Conservation (phyloP, 2,113 vertebrate species). For the Heterocephalus glaber region DNA sequence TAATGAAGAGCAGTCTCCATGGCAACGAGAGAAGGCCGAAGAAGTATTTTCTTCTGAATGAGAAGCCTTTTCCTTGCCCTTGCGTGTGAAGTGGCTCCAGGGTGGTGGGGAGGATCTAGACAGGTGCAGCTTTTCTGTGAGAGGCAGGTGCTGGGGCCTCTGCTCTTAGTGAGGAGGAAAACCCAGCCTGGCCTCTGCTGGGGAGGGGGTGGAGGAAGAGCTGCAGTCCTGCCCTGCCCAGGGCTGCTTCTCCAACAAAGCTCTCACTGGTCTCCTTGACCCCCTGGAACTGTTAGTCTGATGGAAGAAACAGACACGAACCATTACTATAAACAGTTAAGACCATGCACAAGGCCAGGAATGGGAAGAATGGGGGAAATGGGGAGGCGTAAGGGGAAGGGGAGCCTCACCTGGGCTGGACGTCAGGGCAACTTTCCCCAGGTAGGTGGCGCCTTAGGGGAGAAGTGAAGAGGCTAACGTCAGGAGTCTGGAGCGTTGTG, state of each 20-base stretch:
- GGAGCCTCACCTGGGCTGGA: neutral
- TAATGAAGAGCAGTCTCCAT: constrained; percentile 57
- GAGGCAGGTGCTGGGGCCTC: neutral
- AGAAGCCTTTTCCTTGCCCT: neutral
- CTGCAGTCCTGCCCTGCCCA: neutral
- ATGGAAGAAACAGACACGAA: neutral
- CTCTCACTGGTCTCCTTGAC: neutral
- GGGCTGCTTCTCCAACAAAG: neutral
- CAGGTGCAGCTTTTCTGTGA: neutral
- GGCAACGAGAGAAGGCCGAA: constrained; percentile 31
- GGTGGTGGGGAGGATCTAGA: neutral
- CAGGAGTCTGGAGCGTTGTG: neutral
- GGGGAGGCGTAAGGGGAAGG: fast-evolving
- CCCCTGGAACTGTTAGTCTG: neutral
- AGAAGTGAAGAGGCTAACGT: neutral
- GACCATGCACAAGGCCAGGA: neutral
- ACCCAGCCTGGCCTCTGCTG: neutral
- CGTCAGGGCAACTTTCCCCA: neutral
- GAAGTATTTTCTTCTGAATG: constrained; percentile 56
- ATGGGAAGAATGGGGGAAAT: fast-evolving
- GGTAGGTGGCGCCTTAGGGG: neutral
- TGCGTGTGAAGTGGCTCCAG: neutral
- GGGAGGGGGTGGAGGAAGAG: neutral
- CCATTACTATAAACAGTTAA: too few relatives aligned
- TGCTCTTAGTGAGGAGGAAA: neutral